Conservation (phyloP, 2,888 invertebrate genomes). For the Andrena minutula region DNA sequence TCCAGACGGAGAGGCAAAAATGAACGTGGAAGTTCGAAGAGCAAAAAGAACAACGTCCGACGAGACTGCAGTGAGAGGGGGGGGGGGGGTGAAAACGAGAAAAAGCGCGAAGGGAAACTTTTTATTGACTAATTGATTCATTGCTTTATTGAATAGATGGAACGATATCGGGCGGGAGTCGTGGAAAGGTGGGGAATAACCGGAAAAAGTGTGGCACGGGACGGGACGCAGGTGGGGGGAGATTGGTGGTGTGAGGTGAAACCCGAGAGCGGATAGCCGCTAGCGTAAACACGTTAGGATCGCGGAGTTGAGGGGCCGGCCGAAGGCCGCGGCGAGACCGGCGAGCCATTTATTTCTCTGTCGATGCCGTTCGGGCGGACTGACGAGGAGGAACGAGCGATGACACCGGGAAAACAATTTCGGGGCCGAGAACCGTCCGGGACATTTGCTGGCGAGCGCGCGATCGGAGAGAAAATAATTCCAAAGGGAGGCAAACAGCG, state of each 20-base stretch:
- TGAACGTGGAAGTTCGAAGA: conserved; percentile 12
- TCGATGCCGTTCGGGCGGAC: conserved; percentile 4
- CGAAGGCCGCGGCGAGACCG: not conserved
- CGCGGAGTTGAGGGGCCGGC: not conserved
- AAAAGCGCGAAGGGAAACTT: conserved; percentile 32
- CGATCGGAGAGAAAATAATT: not conserved
- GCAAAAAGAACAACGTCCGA: conserved; percentile 13
- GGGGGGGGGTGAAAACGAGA: not conserved
- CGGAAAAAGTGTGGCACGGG: not conserved
- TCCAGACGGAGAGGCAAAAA: conserved; percentile 17
- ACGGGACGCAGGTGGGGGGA: not conserved
- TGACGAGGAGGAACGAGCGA: conserved; percentile 4
- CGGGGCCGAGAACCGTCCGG: not conserved
- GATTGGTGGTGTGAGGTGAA: not conserved
- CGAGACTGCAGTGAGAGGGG: not conserved
- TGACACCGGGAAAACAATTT: not conserved
- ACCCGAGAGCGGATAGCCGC: not conserved
- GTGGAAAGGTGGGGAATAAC: conserved; percentile 11
- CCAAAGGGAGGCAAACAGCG: not conserved
- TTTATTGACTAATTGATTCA: conserved; percentile 62
- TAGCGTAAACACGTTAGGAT: conserved; percentile 4
- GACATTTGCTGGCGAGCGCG: not conserved
- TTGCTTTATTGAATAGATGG: conserved; percentile 51
- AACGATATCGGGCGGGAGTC: conserved; percentile 13
- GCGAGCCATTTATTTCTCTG: conserved; percentile 26